Evolutionary conservation across 2,888 invertebrate species (phyloP), one percentile per base, ranked within the genome.

Genomic region (Drosophila vallismaia): DNA sequence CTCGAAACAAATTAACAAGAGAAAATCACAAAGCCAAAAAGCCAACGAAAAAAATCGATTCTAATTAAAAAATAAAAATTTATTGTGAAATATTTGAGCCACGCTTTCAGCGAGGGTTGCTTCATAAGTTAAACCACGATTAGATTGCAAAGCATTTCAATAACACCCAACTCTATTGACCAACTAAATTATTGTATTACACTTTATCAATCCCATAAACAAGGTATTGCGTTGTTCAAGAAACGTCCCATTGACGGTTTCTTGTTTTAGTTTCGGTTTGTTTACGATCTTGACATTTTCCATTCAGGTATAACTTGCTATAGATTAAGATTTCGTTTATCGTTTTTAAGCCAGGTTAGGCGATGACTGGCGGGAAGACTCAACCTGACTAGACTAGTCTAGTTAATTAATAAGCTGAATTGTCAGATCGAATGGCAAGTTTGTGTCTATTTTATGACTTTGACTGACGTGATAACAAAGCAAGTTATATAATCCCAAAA

Each of bases 221-320:
- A 28, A 28, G n/a, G 5, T 36, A 12, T 36, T 14, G 40, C 40
- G 40, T 40, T 8, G 14, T 40, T 6, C 14, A 14, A 40, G 7
- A n/a, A n/a, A 10, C 3, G 0, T 28, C 8, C 19, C n/a, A 12
- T 29, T 36, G 2, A 19, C 19, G 19, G 52, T 54, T 51, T 54
- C 31, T 53, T 24, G 4, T 28, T 60, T 26, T 10, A 42, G 50
- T 62, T 70, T 64, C 2, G 29, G 31, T 50, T 66, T 62, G 54
- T 72, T 85, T 78, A 66, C 71, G 76, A 67, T 74, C 81, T 82
- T 82, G 88, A 82, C 86, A 82, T 85, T 82, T 73, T 73, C 67
- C 63, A 63, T 64, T 69, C 75, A 59, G 71, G 66, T 70, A 60
- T 56, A 85, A 82, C 88, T 56, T 73, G 88, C 86, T 86, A 49